Percentiles rank a stretch among this genome's conserved stretches.
Evolutionary conservation across 2,888 invertebrate genomes (phyloP).

Genomic region (Drosophila mettleri): DNA sequence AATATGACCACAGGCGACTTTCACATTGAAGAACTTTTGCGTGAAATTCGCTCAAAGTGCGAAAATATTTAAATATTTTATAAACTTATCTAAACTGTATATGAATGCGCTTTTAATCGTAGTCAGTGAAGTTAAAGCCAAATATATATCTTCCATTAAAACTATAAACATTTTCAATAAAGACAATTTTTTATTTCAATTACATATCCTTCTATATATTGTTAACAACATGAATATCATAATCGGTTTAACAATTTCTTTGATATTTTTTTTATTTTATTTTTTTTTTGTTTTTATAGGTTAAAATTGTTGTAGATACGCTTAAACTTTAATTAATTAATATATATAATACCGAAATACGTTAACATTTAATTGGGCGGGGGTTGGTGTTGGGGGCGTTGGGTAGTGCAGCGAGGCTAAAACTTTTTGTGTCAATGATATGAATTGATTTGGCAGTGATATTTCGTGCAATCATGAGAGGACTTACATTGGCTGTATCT

Average conservation of each 20-base stretch:
- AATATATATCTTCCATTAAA: conserved; percentile 77
- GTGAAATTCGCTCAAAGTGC: conserved; percentile 38
- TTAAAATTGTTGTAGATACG: conserved; percentile 47
- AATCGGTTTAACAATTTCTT: conserved; percentile 37
- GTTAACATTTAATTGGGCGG: conserved; percentile 29
- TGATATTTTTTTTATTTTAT: too few relatives aligned
- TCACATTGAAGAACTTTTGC: conserved; percentile 30
- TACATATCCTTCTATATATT: conserved; percentile 45
- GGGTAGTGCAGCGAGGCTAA: conserved; percentile 23
- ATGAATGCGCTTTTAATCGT: conserved; percentile 61
- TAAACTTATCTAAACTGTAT: conserved; percentile 56
- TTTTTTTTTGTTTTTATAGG: too few relatives aligned
- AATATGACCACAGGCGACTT: conserved; percentile 36
- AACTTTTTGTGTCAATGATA: conserved; percentile 11
- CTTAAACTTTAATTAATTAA: conserved; percentile 43
- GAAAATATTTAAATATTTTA: conserved; percentile 36
- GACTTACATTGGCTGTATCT: conserved; percentile 14
- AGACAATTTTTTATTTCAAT: conserved; percentile 69
- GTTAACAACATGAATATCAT: conserved; percentile 27
- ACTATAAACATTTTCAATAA: conserved; percentile 74
- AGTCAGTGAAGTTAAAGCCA: conserved; percentile 68
- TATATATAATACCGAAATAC: conserved; percentile 58
- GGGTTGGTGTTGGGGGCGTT: not conserved
- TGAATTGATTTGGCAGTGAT: conserved; percentile 41
- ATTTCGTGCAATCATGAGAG: conserved; percentile 3